Base-by-base conservation (phyloP, 2,888 invertebrate species). In the Orthosia gracilis region DNA sequence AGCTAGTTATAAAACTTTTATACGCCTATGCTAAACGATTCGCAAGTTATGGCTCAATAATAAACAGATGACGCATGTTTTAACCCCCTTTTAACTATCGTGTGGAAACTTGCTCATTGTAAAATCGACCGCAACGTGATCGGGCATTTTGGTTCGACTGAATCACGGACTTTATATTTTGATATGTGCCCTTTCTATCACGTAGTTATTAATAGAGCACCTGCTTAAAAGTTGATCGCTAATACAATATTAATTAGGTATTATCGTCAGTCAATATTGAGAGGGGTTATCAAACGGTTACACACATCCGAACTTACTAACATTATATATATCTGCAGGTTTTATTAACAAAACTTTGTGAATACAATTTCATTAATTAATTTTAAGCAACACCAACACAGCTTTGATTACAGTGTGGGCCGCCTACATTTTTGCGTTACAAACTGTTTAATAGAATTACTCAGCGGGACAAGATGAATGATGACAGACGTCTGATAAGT, bases 381-480 rank as follows among this genome's bases (percentile, higher is more conserved):
- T 69, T 69, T 72, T 63, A 57, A 23, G 62, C 40, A 64, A 64
- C 31, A 70, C 31, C 55, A 65, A 70, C 64, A 58, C 58, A 68
- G 63, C 73, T 73, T 81, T 83, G 76, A 82, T 80, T 78, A 83
- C 68, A 71, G 45, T 58, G 69, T 74, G 67, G 71, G 79, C 78
- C 73, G 63, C 69, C 70, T 63, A 83, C 80, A 80, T 84, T 86
- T 85, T 79, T 80, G 80, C 76, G 80, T 81, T 69, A 65, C 78
- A 80, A 85, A 85, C 88, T 86, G 85, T 87, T 85, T 87, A 85
- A 82, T 80, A 85, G 80, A 85, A 86, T 82, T 82, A 84, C 84
- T 83, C 73, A 85, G 82, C 85, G 81, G 83, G 87, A 87, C 89
- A 86, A 85, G 88, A 91, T 94, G 93, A 93, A 87, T 92, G 91